Evolutionary conservation across 2,113 vertebrate species (phyloP).

Genomic region (Cebidichthys violaceus): DNA sequence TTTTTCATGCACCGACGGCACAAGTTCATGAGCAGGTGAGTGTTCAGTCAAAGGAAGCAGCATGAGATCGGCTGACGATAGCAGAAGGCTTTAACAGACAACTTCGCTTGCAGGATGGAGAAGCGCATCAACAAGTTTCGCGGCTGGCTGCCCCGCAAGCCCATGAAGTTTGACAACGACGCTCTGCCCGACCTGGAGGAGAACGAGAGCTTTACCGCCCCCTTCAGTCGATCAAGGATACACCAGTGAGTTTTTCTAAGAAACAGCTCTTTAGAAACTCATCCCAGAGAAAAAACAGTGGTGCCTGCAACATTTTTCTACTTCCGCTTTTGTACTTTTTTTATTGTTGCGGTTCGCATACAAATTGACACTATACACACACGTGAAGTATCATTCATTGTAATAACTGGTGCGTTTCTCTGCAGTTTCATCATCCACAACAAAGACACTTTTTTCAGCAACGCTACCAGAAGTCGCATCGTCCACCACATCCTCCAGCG

Average conservation of each 20-base stretch:
- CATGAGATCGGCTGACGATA: neutral
- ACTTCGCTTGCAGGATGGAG: conserved; percentile 87
- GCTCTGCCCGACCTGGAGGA: conserved; percentile 94
- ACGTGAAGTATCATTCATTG: neutral
- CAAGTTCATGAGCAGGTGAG: conserved; percentile 96
- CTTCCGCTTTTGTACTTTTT: conserved; percentile 15
- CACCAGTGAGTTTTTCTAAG: conserved; percentile 89
- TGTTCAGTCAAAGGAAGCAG: conserved; percentile 2
- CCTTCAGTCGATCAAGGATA: conserved; percentile 95
- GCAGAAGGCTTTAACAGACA: conserved; percentile 6
- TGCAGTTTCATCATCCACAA: conserved; percentile 96
- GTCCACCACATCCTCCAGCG: conserved; percentile 95
- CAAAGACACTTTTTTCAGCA: conserved; percentile 97
- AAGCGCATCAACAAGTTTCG: conserved; percentile 95
- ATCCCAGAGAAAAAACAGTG: neutral
- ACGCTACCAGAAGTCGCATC: conserved; percentile 94
- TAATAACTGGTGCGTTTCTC: conserved; percentile 54
- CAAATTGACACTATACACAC: neutral
- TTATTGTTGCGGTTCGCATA: neutral
- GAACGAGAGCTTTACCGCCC: conserved; percentile 96
- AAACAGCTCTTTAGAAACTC: neutral
- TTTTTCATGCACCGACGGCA: conserved; percentile 93
- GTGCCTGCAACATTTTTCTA: neutral
- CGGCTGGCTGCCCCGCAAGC: conserved; percentile 94
- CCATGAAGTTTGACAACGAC: conserved; percentile 93